Percentiles rank a stretch among this genome's conserved stretches.
Conservation (phyloP, 1,140 invertebrate species). For the Episyrphus balteatus region DNA sequence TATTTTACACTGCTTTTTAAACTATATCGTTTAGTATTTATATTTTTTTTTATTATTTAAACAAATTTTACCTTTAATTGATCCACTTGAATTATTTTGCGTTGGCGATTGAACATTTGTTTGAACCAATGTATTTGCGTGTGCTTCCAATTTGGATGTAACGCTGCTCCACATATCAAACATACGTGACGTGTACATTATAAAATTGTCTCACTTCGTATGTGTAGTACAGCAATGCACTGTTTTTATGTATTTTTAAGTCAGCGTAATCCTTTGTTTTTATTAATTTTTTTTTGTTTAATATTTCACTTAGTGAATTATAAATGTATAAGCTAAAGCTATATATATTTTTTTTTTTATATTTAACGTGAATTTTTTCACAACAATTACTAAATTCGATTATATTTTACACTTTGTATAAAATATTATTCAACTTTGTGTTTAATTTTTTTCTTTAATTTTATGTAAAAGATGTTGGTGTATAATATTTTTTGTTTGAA, state of each 20-base stretch:
- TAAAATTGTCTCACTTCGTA: constrained; percentile 10
- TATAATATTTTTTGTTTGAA: background rate
- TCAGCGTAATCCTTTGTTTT: too few species aligned
- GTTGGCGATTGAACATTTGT: constrained; percentile 38
- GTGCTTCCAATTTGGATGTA: constrained; percentile 65
- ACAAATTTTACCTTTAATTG: constrained; percentile 66
- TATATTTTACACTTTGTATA: background rate
- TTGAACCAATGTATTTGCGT: constrained; percentile 49
- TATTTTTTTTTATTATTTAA: too few species aligned
- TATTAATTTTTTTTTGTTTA: too few species aligned
- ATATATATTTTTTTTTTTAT: background rate
- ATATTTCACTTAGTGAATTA: too few species aligned
- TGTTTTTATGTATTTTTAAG: too few species aligned
- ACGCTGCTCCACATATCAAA: constrained; percentile 81
- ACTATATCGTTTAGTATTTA: too few species aligned
- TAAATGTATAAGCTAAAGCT: too few species aligned
- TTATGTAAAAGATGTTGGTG: too few species aligned
- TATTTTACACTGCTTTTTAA: too few species aligned
- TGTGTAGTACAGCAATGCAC: too few species aligned
- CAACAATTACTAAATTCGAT: background rate
- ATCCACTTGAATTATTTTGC: constrained; percentile 61
- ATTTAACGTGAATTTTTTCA: background rate
- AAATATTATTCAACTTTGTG: background rate
- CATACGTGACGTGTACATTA: constrained; percentile 57
- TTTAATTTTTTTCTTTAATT: background rate